phyloP scores from a whole-genome alignment of 2,113 vertebrate species.

The Montifringilla adamsi region DNA sequence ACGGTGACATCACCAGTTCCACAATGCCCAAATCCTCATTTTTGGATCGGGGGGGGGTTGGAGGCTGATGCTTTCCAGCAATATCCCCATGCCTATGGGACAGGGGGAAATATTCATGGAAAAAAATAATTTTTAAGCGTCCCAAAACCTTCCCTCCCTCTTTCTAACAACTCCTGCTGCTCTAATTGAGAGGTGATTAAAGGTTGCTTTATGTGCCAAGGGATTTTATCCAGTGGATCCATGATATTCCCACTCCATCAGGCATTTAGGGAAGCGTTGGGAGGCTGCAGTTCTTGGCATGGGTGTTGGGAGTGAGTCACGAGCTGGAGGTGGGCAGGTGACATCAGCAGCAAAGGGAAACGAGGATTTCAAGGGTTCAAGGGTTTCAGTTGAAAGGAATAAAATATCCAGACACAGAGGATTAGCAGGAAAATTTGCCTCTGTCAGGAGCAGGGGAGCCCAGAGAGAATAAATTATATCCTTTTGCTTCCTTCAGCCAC shows the following conservation, averaged over 20 bases:
- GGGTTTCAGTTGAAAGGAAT: conserved; percentile 25
- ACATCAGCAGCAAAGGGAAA: conserved; percentile 42
- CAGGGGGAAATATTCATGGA: neutral
- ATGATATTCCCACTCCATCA: neutral
- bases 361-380: neutral
- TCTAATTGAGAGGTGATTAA: neutral
- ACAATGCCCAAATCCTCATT: neutral
- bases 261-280: conserved; percentile 12
- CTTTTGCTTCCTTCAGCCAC: conserved; percentile 9
- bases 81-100: neutral
- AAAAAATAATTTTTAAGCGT: neutral
- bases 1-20: neutral
- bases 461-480: conserved; percentile 14
- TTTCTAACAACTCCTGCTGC: neutral
- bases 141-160: neutral
- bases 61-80: neutral
- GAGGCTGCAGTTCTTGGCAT: neutral
- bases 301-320: neutral
- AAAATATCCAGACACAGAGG: conserved; percentile 54
- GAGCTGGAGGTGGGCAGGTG: conserved; percentile 18
- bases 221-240: neutral
- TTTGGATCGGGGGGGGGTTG: neutral
- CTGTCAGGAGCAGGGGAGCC: conserved; percentile 6
- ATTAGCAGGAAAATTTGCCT: conserved; percentile 37
- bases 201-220: neutral